Conservation (phyloP, 2,797 vertebrate genomes). For the Sebastes goodei region DNA sequence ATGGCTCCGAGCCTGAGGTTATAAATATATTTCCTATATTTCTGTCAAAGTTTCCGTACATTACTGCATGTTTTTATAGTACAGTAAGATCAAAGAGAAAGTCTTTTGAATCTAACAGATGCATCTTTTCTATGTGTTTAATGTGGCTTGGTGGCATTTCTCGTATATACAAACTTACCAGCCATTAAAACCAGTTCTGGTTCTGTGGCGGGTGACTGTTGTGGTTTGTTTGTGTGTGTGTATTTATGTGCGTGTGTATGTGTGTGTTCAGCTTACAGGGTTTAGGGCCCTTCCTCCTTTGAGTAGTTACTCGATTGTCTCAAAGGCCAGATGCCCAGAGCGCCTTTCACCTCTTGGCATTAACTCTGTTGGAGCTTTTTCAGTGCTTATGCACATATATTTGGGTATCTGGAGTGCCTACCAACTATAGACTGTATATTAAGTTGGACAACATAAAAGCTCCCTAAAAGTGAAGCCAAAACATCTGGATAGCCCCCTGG, state of each 20-base stretch:
- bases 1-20: slow-evolving; percentile 30
- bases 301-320: slow-evolving; percentile 77
- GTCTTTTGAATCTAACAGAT: neutral
- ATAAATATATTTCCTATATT: neutral
- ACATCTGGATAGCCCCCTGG: too few relatives aligned
- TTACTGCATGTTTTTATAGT: neutral
- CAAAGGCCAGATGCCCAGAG: slow-evolving; percentile 62
- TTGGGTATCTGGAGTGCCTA: too few relatives aligned
- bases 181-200: neutral
- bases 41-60: neutral
- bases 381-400: too few relatives aligned
- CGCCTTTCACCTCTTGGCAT: slow-evolving; percentile 47
- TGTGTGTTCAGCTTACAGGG: slow-evolving; percentile 37
- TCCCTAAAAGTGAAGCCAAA: too few relatives aligned
- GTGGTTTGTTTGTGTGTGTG: slow-evolving; percentile 18
- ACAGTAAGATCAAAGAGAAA: neutral
- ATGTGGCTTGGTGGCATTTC: neutral
- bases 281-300: slow-evolving; percentile 38
- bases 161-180: slow-evolving; percentile 2
- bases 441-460: too few relatives aligned
- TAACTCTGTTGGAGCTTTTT: slow-evolving; percentile 40
- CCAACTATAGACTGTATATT: too few relatives aligned
- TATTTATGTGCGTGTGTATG: neutral
- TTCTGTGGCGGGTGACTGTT: slow-evolving; percentile 6
- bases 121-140: neutral